Conservation (phyloP, 1,140 invertebrate genomes). For the Meloidogyne exigua region DNA sequence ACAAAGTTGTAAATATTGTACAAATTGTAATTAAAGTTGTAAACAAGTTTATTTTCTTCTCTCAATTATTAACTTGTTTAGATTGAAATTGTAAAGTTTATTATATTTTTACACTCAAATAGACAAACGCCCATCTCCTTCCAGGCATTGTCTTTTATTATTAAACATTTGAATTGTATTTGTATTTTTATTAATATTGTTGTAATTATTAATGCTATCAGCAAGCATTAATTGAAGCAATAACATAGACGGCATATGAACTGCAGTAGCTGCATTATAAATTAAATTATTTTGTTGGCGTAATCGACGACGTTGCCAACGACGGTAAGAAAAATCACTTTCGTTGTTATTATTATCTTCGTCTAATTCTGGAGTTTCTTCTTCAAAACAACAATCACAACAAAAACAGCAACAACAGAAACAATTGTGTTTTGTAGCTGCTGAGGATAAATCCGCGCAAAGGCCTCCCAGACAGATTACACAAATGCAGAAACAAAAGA, state of each 20-base stretch:
- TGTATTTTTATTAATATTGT: background rate
- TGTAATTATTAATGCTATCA: background rate
- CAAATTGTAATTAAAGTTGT: too few species aligned
- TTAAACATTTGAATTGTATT: background rate
- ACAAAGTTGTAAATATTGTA: too few species aligned
- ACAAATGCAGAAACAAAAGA: conserved; percentile 57
- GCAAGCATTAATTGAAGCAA: background rate
- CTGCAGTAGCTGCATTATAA: background rate
- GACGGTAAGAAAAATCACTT: background rate
- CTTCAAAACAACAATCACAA: background rate
- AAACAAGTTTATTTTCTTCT: too few species aligned
- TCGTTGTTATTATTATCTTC: background rate
- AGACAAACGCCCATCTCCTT: background rate
- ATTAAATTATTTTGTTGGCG: background rate
- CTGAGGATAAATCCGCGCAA: conserved; percentile 36
- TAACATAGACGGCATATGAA: background rate
- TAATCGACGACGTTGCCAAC: background rate
- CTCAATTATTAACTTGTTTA: too few species aligned
- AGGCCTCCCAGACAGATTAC: conserved; percentile 56
- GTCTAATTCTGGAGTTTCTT: background rate
- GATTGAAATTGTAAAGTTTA: background rate
- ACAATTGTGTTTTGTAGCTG: background rate
- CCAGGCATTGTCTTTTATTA: background rate
- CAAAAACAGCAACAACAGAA: conserved; percentile 9
- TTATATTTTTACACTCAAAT: background rate